phyloP scores from a whole-genome alignment of 2,888 invertebrate genomes.

The Agrochola circellaris region DNA sequence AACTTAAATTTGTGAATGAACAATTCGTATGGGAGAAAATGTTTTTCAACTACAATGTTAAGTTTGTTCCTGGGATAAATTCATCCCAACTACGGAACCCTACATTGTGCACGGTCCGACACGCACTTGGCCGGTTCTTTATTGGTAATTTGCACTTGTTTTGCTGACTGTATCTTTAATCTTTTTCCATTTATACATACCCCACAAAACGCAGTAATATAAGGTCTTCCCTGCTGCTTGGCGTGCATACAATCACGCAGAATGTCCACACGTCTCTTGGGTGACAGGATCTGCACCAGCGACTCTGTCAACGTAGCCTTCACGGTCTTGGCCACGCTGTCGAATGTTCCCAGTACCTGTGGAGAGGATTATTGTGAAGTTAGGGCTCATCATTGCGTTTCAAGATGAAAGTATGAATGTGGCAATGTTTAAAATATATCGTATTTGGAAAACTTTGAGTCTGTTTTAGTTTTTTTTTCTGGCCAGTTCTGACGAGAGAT shows the following conservation, averaged over 20 bases:
- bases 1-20: too few species aligned
- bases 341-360: conserved; percentile 97
- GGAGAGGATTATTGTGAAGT: background rate
- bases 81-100: too few species aligned
- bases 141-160: background rate
- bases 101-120: too few species aligned
- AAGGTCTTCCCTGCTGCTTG: conserved; percentile 95
- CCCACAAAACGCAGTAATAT: conserved; percentile 99
- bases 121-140: background rate
- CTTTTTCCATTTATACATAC: conserved; percentile 82
- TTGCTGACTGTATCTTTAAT: background rate
- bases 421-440: background rate
- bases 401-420: background rate
- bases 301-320: conserved; percentile 97
- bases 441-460: background rate
- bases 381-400: too few species aligned
- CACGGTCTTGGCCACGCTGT: conserved; percentile 96
- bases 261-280: conserved; percentile 98
- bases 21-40: too few species aligned
- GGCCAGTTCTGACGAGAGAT: too few species aligned
- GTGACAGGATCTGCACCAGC: conserved; percentile 98
- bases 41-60: too few species aligned
- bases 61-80: too few species aligned
- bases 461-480: background rate
- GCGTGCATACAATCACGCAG: conserved; percentile 98